A percentile compares a stretch with the other conserved stretches of the same genome.
Evolutionary conservation across 2,888 invertebrate species (phyloP).

Genomic region (Acanthosepion lycidas): DNA sequence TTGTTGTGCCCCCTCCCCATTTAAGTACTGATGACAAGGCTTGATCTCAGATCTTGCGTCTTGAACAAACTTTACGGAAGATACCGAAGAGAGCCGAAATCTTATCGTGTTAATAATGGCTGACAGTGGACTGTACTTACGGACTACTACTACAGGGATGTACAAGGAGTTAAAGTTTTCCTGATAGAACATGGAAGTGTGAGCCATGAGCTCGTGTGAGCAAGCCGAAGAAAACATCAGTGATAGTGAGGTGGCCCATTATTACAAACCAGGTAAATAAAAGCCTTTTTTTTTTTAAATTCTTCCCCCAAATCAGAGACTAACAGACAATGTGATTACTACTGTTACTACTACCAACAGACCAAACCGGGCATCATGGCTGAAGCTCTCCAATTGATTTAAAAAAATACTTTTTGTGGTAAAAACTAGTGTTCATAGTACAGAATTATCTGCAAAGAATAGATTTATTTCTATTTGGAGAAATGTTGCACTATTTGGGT

Average conservation of each 20-base stretch:
- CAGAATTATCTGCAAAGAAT: not conserved
- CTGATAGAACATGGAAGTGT: constrained; percentile 54
- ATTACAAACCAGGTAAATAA: constrained; percentile 65
- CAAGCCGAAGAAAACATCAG: constrained; percentile 65
- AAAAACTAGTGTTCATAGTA: not conserved
- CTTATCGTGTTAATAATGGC: constrained; percentile 67
- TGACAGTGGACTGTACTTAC: constrained; percentile 57
- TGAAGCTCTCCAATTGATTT: constrained; percentile 6
- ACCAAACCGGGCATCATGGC: constrained; percentile 24
- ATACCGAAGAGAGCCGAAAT: constrained; percentile 62
- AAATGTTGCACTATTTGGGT: not conserved
- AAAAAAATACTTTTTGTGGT: not conserved
- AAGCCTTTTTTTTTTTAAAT: constrained; percentile 25
- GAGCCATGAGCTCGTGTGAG: constrained; percentile 67
- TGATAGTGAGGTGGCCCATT: constrained; percentile 69
- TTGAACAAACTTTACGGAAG: constrained; percentile 59
- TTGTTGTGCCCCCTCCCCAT: not conserved
- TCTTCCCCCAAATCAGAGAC: constrained; percentile 17
- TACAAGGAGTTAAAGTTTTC: constrained; percentile 55
- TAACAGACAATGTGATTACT: constrained; percentile 39
- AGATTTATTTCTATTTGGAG: not conserved
- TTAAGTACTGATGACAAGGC: not conserved
- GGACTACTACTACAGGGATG: constrained; percentile 63
- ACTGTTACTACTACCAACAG: not conserved
- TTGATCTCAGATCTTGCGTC: constrained; percentile 49